A percentile compares a stretch with the other conserved stretches of the same genome.
phyloP scores from a whole-genome alignment of 37 sponge, comb jelly and placozoan genomes.

The Ianthella basta region DNA sequence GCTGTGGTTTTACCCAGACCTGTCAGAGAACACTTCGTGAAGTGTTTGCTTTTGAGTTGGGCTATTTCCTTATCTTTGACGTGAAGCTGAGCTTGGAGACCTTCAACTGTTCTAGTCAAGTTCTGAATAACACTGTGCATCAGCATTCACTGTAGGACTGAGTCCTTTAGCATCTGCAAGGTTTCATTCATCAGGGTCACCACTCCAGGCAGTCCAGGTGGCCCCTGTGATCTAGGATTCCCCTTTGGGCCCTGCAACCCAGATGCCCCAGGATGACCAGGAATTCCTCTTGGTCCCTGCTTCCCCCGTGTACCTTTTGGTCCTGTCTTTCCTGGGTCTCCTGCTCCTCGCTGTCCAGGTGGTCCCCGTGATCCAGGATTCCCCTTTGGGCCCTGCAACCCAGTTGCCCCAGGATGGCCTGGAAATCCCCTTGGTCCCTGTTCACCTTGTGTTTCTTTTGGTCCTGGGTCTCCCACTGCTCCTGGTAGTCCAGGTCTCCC shows the following conservation, averaged over 20 bases:
- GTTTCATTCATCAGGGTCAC: no score
- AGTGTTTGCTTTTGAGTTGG: neutral
- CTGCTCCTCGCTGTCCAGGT: slow-evolving; percentile 9
- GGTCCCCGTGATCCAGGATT: neutral
- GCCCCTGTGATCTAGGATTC: neutral
- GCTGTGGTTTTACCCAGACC: neutral
- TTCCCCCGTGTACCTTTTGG: neutral
- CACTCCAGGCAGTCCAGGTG: neutral
- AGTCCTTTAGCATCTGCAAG: no score
- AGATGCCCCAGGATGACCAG: neutral
- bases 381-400: neutral
- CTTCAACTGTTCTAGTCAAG: neutral
- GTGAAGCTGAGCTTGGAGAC: slow-evolving; percentile 10
- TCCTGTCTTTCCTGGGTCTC: neutral
- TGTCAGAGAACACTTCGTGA: slow-evolving; percentile 1
- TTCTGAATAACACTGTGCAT: no score
- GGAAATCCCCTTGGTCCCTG: slow-evolving; percentile 28
- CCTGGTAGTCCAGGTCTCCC: neutral
- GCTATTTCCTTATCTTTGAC: neutral
- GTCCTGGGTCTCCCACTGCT: neutral
- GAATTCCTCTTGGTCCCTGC: neutral
- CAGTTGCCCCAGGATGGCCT: neutral
- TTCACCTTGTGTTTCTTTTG: neutral
- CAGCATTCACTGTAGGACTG: no score
- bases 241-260: no score